Evolutionary conservation across 2,113 vertebrate species (phyloP).

Genomic region (Leucosticte australis): DNA sequence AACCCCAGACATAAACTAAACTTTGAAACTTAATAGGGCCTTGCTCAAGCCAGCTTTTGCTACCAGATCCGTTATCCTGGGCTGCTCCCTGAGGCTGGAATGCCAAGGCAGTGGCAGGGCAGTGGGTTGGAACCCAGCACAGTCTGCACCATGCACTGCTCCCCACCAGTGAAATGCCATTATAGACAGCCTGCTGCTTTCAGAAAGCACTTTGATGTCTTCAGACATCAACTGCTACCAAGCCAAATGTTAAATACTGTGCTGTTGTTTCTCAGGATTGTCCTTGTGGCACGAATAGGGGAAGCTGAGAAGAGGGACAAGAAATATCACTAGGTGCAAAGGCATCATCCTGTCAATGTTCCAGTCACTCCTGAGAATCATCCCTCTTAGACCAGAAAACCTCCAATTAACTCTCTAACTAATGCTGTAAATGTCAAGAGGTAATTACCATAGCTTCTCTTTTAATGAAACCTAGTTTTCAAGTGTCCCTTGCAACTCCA

Average conservation of each 20-base stretch:
- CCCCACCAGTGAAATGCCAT: background rate
- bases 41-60: background rate
- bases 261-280: background rate
- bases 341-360: background rate
- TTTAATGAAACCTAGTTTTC: background rate
- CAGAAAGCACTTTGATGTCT: background rate
- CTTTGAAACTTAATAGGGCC: background rate
- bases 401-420: conserved; percentile 22
- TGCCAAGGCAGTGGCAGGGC: background rate
- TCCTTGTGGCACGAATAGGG: background rate
- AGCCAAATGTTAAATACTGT: conserved; percentile 18
- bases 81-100: background rate
- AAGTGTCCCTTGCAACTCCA: background rate
- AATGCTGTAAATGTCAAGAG: conserved; percentile 8
- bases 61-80: background rate
- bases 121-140: background rate
- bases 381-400: background rate
- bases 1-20: background rate
- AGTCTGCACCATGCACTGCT: background rate
- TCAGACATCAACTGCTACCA: background rate
- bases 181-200: background rate
- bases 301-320: background rate
- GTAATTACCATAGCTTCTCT: background rate
- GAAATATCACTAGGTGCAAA: background rate
- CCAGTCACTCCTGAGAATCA: background rate